phyloP scores from a whole-genome alignment of 2,888 invertebrate species.

The Caenorhabditis macrosperma region DNA sequence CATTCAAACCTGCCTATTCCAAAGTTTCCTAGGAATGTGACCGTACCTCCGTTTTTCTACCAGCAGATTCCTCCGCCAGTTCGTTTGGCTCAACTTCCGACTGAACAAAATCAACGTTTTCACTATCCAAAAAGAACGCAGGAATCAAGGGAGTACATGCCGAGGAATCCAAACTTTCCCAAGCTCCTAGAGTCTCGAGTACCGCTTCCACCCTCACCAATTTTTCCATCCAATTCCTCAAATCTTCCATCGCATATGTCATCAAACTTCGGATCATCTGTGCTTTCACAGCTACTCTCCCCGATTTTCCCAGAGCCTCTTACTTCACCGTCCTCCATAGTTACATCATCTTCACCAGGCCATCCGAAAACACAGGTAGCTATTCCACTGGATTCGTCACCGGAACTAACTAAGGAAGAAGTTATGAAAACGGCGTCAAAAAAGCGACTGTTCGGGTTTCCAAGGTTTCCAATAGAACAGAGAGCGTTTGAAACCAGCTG shows the following conservation, averaged over 20 bases:
- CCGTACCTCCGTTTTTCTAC: not conserved
- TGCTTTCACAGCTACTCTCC: conserved; percentile 30
- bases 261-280: conserved; percentile 19
- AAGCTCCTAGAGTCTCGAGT: conserved; percentile 37
- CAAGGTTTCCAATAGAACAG: conserved; percentile 24
- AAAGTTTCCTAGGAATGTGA: conserved; percentile 4
- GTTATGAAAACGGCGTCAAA: conserved; percentile 36
- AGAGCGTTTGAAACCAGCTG: conserved; percentile 6
- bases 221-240: conserved; percentile 44
- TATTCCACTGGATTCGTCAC: not conserved
- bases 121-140: conserved; percentile 7
- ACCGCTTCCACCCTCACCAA: conserved; percentile 4
- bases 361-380: not conserved
- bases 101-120: conserved; percentile 17
- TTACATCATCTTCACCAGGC: conserved; percentile 2
- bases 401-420: conserved; percentile 47
- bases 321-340: not conserved
- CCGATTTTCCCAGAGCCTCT: conserved; percentile 28
- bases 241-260: conserved; percentile 38
- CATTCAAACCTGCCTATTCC: not conserved
- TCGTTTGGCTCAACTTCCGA: conserved; percentile 10
- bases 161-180: conserved; percentile 44
- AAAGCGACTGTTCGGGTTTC: conserved; percentile 44
- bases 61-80: conserved; percentile 37
- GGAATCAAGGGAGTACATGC: not conserved